Percentiles rank a stretch among this genome's conserved stretches.
phyloP scores from a whole-genome alignment of 1,140 invertebrate genomes.

The Metopolophium dirhodum region DNA sequence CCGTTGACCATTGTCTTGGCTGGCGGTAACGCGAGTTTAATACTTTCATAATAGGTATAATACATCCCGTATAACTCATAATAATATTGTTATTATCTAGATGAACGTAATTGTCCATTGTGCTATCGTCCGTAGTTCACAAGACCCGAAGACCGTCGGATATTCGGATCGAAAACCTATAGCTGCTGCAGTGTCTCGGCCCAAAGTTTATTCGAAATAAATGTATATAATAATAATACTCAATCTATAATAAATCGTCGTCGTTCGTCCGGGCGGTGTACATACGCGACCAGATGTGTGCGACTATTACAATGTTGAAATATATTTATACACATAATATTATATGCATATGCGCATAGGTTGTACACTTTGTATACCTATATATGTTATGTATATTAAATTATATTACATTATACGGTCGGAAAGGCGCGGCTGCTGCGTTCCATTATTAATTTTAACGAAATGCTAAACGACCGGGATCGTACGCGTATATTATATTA shows the following conservation, averaged over 20 bases:
- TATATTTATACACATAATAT: neutral
- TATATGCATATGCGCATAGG: neutral
- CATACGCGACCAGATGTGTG: neutral
- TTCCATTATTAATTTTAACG: neutral
- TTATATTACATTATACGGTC: constrained; percentile 4
- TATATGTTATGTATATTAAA: neutral
- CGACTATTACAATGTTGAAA: neutral
- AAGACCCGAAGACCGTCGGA: neutral
- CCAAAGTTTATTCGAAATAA: neutral
- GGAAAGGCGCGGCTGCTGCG: neutral
- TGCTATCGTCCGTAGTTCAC: neutral
- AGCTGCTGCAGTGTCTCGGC: neutral
- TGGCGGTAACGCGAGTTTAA: neutral
- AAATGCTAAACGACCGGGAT: neutral
- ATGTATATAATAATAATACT: neutral
- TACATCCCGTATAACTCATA: neutral
- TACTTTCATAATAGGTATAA: neutral
- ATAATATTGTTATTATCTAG: constrained; percentile 21
- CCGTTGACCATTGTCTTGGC: constrained; percentile 26
- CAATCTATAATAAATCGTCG: neutral
- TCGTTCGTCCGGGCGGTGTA: neutral
- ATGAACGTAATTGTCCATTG: constrained; percentile 27
- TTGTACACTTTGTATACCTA: neutral
- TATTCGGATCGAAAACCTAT: neutral
- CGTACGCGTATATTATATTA: too few relatives aligned